phyloP scores from a whole-genome alignment of 2,113 vertebrate species.

The Camelus dromedarius region DNA sequence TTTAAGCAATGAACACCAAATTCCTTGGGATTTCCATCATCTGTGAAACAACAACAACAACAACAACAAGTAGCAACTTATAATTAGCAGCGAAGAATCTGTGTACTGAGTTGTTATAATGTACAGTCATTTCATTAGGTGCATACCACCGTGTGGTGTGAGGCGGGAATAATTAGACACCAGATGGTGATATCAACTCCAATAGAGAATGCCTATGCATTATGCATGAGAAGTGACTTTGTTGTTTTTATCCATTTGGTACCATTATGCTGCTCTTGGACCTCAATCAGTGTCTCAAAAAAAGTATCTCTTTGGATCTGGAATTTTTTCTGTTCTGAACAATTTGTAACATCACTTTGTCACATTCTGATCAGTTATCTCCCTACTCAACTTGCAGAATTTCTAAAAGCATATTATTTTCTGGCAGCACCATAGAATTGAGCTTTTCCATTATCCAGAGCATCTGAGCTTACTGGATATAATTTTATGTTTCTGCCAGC shows the following conservation, averaged over 20 bases:
- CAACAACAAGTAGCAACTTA: constrained; percentile 73
- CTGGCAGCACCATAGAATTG: constrained; percentile 81
- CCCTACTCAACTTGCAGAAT: constrained; percentile 82
- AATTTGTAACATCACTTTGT: constrained; percentile 86
- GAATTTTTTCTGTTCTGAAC: constrained; percentile 83
- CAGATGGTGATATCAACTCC: constrained; percentile 89
- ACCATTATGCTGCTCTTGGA: constrained; percentile 88
- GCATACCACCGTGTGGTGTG: constrained; percentile 86
- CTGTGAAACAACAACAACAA: constrained; percentile 69
- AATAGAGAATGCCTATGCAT: constrained; percentile 86
- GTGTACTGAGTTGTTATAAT: constrained; percentile 83
- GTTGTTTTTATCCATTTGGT: constrained; percentile 88
- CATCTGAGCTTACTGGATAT: constrained; percentile 80
- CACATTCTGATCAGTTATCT: constrained; percentile 85
- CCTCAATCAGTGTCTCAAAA: constrained; percentile 83
- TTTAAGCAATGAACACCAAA: constrained; percentile 71
- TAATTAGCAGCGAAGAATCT: constrained; percentile 85
- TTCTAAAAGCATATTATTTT: constrained; percentile 86
- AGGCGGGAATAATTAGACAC: constrained; percentile 90
- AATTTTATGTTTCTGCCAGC: constrained; percentile 87
- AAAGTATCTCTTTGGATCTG: constrained; percentile 75
- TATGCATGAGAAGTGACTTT: constrained; percentile 88
- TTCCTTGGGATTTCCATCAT: constrained; percentile 62
- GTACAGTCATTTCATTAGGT: constrained; percentile 87
- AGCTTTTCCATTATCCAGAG: constrained; percentile 82